phyloP scores from a whole-genome alignment of 2,113 vertebrate species.

The Carlito syrichta region DNA sequence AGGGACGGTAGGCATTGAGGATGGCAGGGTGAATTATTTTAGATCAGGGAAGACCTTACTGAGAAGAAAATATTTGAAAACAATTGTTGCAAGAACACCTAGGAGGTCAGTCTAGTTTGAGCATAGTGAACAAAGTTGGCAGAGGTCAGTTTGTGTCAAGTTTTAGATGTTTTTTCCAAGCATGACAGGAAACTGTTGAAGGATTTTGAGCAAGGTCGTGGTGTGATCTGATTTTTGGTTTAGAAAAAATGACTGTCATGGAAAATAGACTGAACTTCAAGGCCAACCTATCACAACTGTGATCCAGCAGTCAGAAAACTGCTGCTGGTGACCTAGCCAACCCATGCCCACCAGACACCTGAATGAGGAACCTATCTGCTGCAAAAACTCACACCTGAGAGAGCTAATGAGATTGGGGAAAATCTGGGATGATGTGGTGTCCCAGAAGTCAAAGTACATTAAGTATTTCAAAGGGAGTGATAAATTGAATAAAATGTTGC shows the following conservation, averaged over 20 bases:
- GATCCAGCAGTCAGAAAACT: not conserved
- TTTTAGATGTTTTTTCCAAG: not conserved
- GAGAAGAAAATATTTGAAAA: conserved; percentile 30
- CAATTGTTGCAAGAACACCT: conserved; percentile 18
- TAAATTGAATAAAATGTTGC: not conserved
- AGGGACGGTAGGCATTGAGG: not conserved
- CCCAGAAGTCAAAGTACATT: not conserved
- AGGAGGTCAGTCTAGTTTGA: not conserved
- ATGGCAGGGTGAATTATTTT: not conserved
- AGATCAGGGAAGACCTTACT: not conserved
- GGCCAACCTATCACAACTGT: not conserved
- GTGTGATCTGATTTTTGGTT: not conserved
- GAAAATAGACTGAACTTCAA: not conserved
- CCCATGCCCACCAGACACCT: not conserved
- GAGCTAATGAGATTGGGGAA: not conserved
- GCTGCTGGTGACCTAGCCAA: not conserved
- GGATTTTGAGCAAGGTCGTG: not conserved
- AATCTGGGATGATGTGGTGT: not conserved
- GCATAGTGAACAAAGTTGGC: not conserved
- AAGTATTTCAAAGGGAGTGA: not conserved
- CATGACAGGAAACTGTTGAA: not conserved
- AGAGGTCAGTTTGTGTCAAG: not conserved
- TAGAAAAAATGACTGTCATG: not conserved
- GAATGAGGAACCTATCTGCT: not conserved
- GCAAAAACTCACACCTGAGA: not conserved